These are phyloP conservation scores for Pristiophorus japonicus DNA, from an alignment of 2,113 vertebrate genomes.

Conservation along the genomic window DNA sequence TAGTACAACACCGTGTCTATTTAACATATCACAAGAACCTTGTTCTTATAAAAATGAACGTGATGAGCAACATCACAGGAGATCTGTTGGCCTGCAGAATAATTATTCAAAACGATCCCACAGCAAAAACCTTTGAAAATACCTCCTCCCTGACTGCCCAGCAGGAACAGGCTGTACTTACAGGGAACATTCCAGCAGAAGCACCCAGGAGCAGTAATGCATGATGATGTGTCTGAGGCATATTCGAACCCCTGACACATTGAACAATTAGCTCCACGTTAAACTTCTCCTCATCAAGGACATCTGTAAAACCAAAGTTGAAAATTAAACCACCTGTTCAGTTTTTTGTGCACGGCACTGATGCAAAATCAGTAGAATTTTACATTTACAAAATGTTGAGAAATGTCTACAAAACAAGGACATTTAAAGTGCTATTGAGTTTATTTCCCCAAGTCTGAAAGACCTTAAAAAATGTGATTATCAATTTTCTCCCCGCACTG, in stretches of 20 bases:
- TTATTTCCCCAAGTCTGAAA: background rate
- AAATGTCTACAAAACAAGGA: background rate
- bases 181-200: slow-evolving; percentile 82
- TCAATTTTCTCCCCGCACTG: background rate
- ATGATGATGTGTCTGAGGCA: slow-evolving; percentile 93
- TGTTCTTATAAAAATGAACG: background rate
- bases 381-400: background rate
- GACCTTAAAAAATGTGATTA: background rate
- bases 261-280: slow-evolving; percentile 92
- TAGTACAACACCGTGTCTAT: background rate
- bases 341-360: background rate
- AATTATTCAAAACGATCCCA: background rate
- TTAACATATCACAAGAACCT: background rate
- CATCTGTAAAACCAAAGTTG: slow-evolving; percentile 50
- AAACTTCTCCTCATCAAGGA: slow-evolving; percentile 86
- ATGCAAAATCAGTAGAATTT: background rate
- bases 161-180: slow-evolving; percentile 53
- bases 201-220: slow-evolving; percentile 80
- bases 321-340: background rate
- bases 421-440: background rate
- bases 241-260: slow-evolving; percentile 75
- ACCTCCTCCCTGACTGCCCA: background rate
- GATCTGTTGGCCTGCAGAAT: background rate
- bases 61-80: background rate
- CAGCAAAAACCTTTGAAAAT: background rate